phyloP scores from a whole-genome alignment of 2,797 vertebrate genomes.

The Naso thynnoides region DNA sequence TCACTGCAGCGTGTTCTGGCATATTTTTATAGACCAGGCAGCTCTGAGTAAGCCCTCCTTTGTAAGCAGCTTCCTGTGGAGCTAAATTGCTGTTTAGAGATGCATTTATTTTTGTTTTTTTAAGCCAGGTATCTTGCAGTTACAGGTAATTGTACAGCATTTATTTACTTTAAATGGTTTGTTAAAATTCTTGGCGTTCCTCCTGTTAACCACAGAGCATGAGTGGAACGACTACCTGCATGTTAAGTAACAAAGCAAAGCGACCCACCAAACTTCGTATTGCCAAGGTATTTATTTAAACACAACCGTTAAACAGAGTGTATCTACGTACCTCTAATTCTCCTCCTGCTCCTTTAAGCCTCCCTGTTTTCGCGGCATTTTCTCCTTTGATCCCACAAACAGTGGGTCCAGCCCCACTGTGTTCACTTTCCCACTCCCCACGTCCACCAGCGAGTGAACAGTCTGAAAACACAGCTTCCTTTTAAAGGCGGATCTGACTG shows the following conservation, averaged over 20 bases:
- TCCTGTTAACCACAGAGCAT: conserved; percentile 17
- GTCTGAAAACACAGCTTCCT: conserved; percentile 68
- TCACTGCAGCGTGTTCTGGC: conserved; percentile 1
- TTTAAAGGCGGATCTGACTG: conserved; percentile 53
- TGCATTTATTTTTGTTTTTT: neutral
- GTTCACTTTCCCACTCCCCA: conserved; percentile 57
- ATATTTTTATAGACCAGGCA: conserved; percentile 50
- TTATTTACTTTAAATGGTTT: conserved; percentile 38
- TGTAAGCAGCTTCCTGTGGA: conserved; percentile 43
- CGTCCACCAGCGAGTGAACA: conserved; percentile 62
- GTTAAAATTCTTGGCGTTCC: conserved; percentile 33
- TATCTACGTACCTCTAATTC: conserved; percentile 50
- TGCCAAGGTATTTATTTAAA: conserved; percentile 32
- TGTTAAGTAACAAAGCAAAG: conserved; percentile 19
- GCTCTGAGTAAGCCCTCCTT: conserved; percentile 35
- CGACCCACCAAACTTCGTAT: conserved; percentile 9
- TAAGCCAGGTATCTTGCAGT: conserved; percentile 1
- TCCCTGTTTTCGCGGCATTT: conserved; percentile 66
- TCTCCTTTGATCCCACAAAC: conserved; percentile 69
- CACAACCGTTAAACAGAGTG: conserved; percentile 26
- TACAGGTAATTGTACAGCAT: conserved; percentile 41
- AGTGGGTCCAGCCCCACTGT: conserved; percentile 57
- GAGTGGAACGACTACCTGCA: neutral
- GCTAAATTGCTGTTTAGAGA: conserved; percentile 54
- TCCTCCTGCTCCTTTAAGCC: conserved; percentile 44